phyloP scores from a whole-genome alignment of 2,797 vertebrate genomes.

The Girardinus metallicus region DNA sequence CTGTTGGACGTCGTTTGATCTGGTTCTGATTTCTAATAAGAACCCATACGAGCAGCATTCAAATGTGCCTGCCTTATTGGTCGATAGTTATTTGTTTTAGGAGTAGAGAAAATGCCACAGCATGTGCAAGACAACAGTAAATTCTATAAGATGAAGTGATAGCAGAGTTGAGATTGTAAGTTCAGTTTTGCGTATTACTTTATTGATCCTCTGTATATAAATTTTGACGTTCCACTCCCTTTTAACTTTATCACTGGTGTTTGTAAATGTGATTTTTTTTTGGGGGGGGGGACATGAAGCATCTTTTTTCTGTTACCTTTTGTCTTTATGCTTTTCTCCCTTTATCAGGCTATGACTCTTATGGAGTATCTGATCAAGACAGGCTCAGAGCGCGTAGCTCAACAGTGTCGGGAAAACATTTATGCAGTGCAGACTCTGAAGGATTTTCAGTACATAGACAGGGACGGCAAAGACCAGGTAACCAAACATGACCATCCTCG shows the following conservation, averaged over 20 bases:
- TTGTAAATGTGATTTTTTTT: background rate
- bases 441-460: conserved; percentile 93
- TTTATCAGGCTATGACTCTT: conserved; percentile 90
- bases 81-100: background rate
- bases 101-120: background rate
- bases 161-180: background rate
- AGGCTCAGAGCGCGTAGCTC: conserved; percentile 92
- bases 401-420: conserved; percentile 95
- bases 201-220: background rate
- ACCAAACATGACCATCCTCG: conserved; percentile 24
- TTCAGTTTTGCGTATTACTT: background rate
- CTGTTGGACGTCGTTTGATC: background rate
- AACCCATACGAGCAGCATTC: background rate
- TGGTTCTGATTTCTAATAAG: background rate
- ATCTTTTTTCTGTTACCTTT: background rate
- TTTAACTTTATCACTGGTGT: background rate
- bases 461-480: conserved; percentile 94
- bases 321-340: conserved; percentile 20
- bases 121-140: background rate
- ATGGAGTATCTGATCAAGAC: conserved; percentile 97
- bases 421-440: conserved; percentile 94
- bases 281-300: background rate
- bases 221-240: background rate
- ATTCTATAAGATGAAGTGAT: background rate
- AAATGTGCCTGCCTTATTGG: background rate